Evolutionary conservation across 2,888 invertebrate genomes (phyloP), one percentile per base, ranked within the genome.

Genomic region (Leucoptera coffeella): DNA sequence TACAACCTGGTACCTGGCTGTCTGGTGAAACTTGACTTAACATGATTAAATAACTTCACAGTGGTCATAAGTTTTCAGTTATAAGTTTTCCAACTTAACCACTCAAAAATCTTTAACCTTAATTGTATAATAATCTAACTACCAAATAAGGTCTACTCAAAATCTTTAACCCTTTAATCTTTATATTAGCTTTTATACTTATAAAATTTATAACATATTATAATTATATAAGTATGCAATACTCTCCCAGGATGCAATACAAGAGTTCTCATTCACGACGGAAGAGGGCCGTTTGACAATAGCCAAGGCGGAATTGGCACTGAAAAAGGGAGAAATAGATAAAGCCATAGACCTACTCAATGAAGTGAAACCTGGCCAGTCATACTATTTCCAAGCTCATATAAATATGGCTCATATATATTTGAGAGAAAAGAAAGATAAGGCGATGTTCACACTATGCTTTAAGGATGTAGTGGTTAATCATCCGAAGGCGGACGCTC

Each of bases 381-480:
- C 85, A 0, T 92, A 93, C 56, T 97, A 90, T 52, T 64, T 71
- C 30, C 73, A 84, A 64, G 86, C 85, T 1, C 83, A 81, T 39
- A 83, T 79, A 10, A 81, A 80, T 50, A 72, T 95, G 75, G 96
- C 97, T 0, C 84, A 93, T 32, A 85, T 97, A 35, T 87, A 93
- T 50, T 60, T 97, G 34, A 80, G 87, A 34, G 78, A 90, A 38
- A 80, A 88, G 32, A 88, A 88, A 34, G 94, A 97, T 55, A 79
- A 86, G 15, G 73, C 82, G 14, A 83, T 90, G 41, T 97, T 89
- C 57, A 85, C 92, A 2, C 78, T 81, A 36, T 94, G 94, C 52
- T 95, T 85, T 37, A 79, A 82, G 38, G 83, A 86, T 41, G 72
- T 88, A 30, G 84, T 86, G 1, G 77, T 78, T 32, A 78, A 80